Conservation (phyloP, 2,888 invertebrate genomes). For the Itoplectis maculator region DNA sequence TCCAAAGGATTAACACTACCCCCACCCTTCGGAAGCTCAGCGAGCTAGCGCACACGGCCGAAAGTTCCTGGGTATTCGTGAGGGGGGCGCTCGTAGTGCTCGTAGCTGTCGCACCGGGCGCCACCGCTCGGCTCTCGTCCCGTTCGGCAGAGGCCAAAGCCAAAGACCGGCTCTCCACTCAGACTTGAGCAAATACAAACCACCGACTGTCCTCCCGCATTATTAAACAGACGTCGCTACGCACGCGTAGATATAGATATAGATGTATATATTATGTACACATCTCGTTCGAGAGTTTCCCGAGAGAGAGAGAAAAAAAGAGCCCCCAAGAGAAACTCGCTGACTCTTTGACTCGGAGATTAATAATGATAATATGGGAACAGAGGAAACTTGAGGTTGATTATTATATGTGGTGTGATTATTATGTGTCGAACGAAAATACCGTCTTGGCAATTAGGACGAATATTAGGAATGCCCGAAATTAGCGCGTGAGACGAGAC, state of each 20-base stretch:
- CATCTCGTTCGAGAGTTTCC: conserved; percentile 13
- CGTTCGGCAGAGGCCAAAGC: conserved; percentile 45
- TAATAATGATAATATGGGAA: conserved; percentile 1
- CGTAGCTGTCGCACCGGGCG: background rate
- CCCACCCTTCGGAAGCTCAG: conserved; percentile 44
- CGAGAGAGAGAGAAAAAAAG: conserved; percentile 9
- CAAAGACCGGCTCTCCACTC: conserved; percentile 8
- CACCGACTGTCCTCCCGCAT: conserved; percentile 28
- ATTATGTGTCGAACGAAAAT: too few species aligned
- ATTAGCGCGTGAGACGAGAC: background rate
- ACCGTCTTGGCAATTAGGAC: background rate
- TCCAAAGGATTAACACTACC: conserved; percentile 71
- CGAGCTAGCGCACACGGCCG: conserved; percentile 21
- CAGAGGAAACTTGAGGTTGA: background rate
- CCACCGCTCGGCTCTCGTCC: conserved; percentile 31
- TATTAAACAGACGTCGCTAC: conserved; percentile 25
- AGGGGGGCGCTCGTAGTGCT: too few species aligned
- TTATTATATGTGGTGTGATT: too few species aligned
- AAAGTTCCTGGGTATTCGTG: conserved; percentile 39
- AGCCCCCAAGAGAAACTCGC: background rate
- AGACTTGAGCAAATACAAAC: conserved; percentile 47
- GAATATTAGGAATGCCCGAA: background rate
- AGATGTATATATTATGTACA: background rate
- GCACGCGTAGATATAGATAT: conserved; percentile 1
- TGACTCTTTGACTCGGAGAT: background rate